phyloP scores from a whole-genome alignment of 2,888 invertebrate species.

The Anticlea derivata region DNA sequence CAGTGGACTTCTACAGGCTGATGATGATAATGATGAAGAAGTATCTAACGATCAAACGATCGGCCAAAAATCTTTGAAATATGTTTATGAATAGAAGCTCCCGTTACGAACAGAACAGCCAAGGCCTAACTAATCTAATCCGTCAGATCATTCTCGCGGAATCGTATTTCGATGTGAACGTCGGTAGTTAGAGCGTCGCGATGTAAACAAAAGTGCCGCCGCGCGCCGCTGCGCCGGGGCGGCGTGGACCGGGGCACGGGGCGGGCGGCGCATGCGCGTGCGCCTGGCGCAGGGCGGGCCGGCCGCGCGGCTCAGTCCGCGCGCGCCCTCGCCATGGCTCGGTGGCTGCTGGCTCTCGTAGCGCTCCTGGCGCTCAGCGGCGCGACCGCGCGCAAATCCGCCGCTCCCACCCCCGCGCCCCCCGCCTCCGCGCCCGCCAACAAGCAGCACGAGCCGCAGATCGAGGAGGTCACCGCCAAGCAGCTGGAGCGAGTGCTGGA shows the following conservation, averaged over 20 bases:
- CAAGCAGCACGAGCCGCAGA: slow-evolving; percentile 87
- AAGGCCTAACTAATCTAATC: slow-evolving; percentile 7
- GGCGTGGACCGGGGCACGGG: slow-evolving; percentile 42
- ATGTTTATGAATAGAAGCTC: neutral
- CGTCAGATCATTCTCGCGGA: slow-evolving; percentile 18
- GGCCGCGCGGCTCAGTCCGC: slow-evolving; percentile 65
- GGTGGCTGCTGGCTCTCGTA: slow-evolving; percentile 78
- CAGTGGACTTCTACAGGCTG: too few relatives aligned
- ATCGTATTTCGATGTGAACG: slow-evolving; percentile 28
- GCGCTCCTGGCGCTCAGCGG: slow-evolving; percentile 82
- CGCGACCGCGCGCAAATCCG: slow-evolving; percentile 77
- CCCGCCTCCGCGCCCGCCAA: slow-evolving; percentile 32
- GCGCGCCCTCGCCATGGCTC: slow-evolving; percentile 81
- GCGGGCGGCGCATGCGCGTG: slow-evolving; percentile 53
- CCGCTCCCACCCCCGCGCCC: slow-evolving; percentile 43
- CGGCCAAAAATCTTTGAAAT: neutral
- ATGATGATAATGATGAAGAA: too few relatives aligned
- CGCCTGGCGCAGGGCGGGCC: slow-evolving; percentile 57
- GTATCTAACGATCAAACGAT: too few relatives aligned
- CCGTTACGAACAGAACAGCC: slow-evolving; percentile 1
- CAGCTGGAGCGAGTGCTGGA: slow-evolving; percentile 94
- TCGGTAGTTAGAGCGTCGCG: slow-evolving; percentile 38
- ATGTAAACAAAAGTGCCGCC: slow-evolving; percentile 52
- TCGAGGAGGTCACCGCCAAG: slow-evolving; percentile 96
- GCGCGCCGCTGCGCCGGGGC: slow-evolving; percentile 37